Base-by-base conservation (phyloP, 1,140 invertebrate species). In the Callitettix versicolor region DNA sequence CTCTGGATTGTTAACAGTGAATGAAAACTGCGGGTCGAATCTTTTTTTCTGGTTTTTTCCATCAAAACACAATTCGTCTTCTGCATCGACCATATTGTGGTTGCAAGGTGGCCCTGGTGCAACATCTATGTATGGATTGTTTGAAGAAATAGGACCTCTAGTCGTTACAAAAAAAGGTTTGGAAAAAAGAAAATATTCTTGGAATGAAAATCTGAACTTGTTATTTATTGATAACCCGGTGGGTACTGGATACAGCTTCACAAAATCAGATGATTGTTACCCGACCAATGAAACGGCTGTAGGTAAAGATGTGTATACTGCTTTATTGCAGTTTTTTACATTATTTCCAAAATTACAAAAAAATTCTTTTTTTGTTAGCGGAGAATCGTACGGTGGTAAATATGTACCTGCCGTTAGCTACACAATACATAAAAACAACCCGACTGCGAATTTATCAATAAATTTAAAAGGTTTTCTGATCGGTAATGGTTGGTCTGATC, bases 351-450 rank as follows among this genome's bases (percentile, higher is more conserved):
- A 85, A 60, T 65, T 82, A 9, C 75, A 75, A 59, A 60, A 66
- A 0, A 83, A 80, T 58, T 77, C 81, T 24, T 88, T 90, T 62
- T 91, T 79, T 70, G 78, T 91, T 0, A 84, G 84, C 1, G 91
- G 90, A 0, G 88, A 93, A 71, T 91, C 88, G 11, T 93, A 93
- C 69, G 90, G 77, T 12, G 89, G 88, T 2, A 85, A 85, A 65
- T 91, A 90, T 73, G 81, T 89, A 0, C 87, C 88, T 14, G 81
- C 86, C 0, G 66, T 88, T 17, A 78, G 79, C 0, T 79, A 87
- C 64, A 81, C 82, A 15, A 89, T 91, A 44, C 80, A 89, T 64
- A 73, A 76, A 60, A 76, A 81, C 36, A 85, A 81, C 61, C 72
- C 79, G 9, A 65, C 74, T 44, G 60, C 72, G 11, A 79, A 79